Base-by-base conservation (phyloP, 1,140 invertebrate species). In the Melanaphis sacchari region DNA sequence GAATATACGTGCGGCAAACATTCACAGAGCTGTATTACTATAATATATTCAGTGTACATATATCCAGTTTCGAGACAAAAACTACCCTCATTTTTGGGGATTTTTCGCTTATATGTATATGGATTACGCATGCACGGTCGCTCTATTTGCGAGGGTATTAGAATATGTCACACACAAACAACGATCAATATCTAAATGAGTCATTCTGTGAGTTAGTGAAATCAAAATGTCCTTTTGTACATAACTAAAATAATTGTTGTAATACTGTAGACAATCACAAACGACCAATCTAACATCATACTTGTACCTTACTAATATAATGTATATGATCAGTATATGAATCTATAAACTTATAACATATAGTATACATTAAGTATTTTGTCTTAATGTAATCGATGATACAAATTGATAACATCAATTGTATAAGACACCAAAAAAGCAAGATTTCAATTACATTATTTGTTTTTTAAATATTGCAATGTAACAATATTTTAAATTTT, bases 131-230 rank as follows among this genome's bases (percentile, higher is more conserved):
- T 93, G 66, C 76, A 84, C 76, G 66, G 81, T 84, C 38, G 91
- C 46, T 93, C 91, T 93, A 82, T 93, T 49, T 93, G 76, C 81
- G 81, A 84, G 91, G 66, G 76, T 85, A 84, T 84, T 84, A 93
- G 46, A 84, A 84, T 84, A 93, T 93, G 81, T 93, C 66, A 84
- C 91, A 93, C 91, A 54, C 91, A 92, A 81, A 85, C 91, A 85
- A 82, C 91, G 91, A 93, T 93, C 91, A 31, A 93, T 93, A 93
- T 93, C 91, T 93, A 93, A 93, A 93, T 93, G 91, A 93, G 91
- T 93, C 91, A 93, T 93, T 66, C 89, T 66, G 54, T 40, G 24
- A 90, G 89, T 66, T 90, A 59, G 89, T 66, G 52, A 90, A 40
- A 66, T 90, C 89, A 90, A 90, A 66, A 59, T 31, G 38, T 40